Percentiles rank a stretch among this genome's conserved stretches.
Evolutionary conservation across 2,113 vertebrate genomes (phyloP).

Genomic region (Hippocampus guttulatus): DNA sequence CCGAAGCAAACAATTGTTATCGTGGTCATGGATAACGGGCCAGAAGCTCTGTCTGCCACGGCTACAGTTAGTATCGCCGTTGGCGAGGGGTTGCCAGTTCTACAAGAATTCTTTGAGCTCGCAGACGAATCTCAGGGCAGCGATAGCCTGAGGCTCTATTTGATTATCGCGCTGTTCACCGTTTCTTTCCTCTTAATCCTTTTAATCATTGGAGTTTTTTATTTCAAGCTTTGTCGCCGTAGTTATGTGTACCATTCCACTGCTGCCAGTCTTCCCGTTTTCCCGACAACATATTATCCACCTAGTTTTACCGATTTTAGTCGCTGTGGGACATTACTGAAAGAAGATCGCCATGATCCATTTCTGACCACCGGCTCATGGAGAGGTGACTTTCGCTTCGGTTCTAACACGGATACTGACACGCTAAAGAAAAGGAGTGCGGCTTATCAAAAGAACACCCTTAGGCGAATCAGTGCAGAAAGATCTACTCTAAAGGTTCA

Average conservation of each 20-base stretch:
- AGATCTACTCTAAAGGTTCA: conserved; percentile 52
- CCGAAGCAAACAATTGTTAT: conserved; percentile 60
- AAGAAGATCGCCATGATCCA: conserved; percentile 62
- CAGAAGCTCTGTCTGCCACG: conserved; percentile 58
- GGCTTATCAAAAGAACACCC: conserved; percentile 60
- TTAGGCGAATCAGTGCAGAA: conserved; percentile 48
- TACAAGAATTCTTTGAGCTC: conserved; percentile 55
- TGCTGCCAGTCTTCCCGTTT: conserved; percentile 56
- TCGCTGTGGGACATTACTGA: conserved; percentile 59
- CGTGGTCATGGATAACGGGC: conserved; percentile 63
- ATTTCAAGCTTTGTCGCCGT: conserved; percentile 56
- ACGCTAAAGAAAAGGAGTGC: conserved; percentile 62
- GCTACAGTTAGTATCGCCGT: conserved; percentile 58
- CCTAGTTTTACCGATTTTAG: conserved; percentile 59
- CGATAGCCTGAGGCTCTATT: conserved; percentile 61
- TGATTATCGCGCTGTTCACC: conserved; percentile 60
- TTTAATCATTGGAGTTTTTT: conserved; percentile 56
- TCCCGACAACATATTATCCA: conserved; percentile 56
- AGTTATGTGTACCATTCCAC: conserved; percentile 51
- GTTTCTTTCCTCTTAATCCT: conserved; percentile 61
- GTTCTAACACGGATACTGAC: conserved; percentile 63
- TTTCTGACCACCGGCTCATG: conserved; percentile 68
- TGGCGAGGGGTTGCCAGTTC: conserved; percentile 55
- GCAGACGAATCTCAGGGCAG: conserved; percentile 37
- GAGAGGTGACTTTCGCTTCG: conserved; percentile 68